Evolutionary conservation across 2,888 invertebrate genomes (phyloP).

Genomic region (Chloroclysta siterata): DNA sequence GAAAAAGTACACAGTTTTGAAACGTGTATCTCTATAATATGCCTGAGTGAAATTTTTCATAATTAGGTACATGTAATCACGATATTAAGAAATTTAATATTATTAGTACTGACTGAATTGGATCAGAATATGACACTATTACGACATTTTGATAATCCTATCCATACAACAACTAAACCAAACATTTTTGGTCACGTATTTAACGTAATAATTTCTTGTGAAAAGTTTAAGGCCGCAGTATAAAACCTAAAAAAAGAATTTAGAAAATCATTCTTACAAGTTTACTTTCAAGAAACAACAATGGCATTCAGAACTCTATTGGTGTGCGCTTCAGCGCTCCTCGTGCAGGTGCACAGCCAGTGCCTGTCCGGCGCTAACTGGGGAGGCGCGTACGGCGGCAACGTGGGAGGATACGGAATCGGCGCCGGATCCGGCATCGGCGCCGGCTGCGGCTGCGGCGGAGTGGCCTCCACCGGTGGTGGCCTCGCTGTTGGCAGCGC

Average conservation of each 20-base stretch:
- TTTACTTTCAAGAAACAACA: slow-evolving; percentile 22
- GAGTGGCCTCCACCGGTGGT: slow-evolving; percentile 44
- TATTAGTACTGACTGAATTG: neutral
- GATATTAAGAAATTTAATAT: slow-evolving; percentile 3
- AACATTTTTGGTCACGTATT: slow-evolving; percentile 18
- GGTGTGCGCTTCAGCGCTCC: slow-evolving; percentile 46
- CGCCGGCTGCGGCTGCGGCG: slow-evolving; percentile 37
- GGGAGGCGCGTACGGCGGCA: slow-evolving; percentile 23
- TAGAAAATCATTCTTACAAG: slow-evolving; percentile 23
- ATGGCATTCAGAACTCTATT: slow-evolving; percentile 46
- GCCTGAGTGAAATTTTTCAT: slow-evolving; percentile 1
- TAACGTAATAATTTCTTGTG: slow-evolving; percentile 11
- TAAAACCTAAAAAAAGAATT: slow-evolving; percentile 12
- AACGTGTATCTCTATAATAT: neutral
- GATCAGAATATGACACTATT: slow-evolving; percentile 13
- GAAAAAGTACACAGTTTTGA: slow-evolving; percentile 12
- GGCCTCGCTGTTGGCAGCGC: slow-evolving; percentile 44
- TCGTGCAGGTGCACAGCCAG: slow-evolving; percentile 42
- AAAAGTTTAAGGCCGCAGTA: slow-evolving; percentile 7
- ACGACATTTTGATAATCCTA: slow-evolving; percentile 5
- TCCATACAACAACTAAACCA: neutral
- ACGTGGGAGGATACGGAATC: slow-evolving; percentile 18
- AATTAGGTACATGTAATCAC: slow-evolving; percentile 2
- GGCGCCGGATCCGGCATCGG: slow-evolving; percentile 30
- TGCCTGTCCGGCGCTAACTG: slow-evolving; percentile 25